phyloP scores from a whole-genome alignment of 2,797 vertebrate genomes.

The Diceros bicornis region DNA sequence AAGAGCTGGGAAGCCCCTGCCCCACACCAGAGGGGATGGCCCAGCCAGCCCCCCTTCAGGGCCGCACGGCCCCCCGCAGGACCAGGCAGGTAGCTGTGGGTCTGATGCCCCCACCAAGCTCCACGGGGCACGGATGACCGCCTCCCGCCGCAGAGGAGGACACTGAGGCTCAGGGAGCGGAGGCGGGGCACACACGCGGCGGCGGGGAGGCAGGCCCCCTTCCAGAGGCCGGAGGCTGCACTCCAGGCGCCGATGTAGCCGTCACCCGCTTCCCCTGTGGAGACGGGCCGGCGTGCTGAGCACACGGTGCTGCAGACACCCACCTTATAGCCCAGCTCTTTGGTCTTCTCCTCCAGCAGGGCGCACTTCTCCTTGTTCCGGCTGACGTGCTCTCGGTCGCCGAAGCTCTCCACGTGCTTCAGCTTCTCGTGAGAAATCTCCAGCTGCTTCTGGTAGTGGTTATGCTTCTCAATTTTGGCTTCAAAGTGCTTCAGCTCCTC shows the following conservation, averaged over 20 bases:
- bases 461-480: slow-evolving; percentile 98
- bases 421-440: slow-evolving; percentile 98
- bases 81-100: background rate
- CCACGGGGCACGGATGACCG: fast-evolving
- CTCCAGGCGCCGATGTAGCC: too few species aligned
- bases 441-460: slow-evolving; percentile 97
- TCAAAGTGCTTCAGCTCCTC: slow-evolving; percentile 98
- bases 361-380: slow-evolving; percentile 95
- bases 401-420: slow-evolving; percentile 93
- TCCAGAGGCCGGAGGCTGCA: fast-evolving
- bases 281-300: too few species aligned
- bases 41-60: background rate
- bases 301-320: fast-evolving
- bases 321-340: slow-evolving; percentile 98
- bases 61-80: fast-evolving
- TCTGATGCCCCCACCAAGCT: fast-evolving
- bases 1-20: background rate
- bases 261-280: too few species aligned
- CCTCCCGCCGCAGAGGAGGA: background rate
- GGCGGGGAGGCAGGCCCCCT: background rate
- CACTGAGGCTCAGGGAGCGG: background rate
- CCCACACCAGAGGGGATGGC: background rate
- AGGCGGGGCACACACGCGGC: fast-evolving
- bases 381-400: slow-evolving; percentile 95
- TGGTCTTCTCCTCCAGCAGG: slow-evolving; percentile 94